Base-by-base conservation (phyloP, 2,888 invertebrate species). In the Lingula anatina region DNA sequence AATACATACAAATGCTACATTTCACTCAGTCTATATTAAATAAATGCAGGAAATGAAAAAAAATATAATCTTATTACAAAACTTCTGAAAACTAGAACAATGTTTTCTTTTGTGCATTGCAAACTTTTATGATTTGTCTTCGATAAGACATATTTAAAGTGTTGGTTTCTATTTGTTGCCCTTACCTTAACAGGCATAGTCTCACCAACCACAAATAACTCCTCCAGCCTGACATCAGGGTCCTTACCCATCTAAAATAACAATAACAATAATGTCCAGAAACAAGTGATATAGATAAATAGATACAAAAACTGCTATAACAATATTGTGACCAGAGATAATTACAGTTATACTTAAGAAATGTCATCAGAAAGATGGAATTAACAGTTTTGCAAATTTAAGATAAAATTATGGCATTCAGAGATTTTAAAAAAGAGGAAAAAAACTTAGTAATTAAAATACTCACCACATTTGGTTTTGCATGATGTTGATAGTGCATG, bases 401-500 rank as follows among this genome's bases (percentile, higher is more conserved):
- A n/a, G n/a, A n/a, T n/a, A n/a, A n/a, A n/a, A n/a, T n/a, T n/a
- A n/a, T n/a, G n/a, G n/a, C n/a, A n/a, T n/a, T n/a, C n/a, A n/a
- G n/a, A n/a, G n/a, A n/a, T n/a, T n/a, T n/a, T n/a, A n/a, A n/a
- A n/a, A n/a, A n/a, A n/a, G n/a, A n/a, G n/a, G n/a, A n/a, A n/a
- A n/a, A n/a, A n/a, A n/a, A n/a, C n/a, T n/a, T n/a, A n/a, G n/a
- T n/a, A n/a, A n/a, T n/a, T n/a, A 21, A n/a, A 39, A 9, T 1
- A 66, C 71, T 64, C 57, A 76, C 74, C 52, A 76, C 68, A 55
- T 77, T 77, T 12, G 77, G 76, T 53, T 77, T 77, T 37, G 74
- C 68, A 60, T 77, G 77, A 50, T 77, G 77, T 51, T 75, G 76
- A 50, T 68, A 73, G 56, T 77, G 77, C 64, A 75, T 67, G 51